Evolutionary conservation across 2,113 vertebrate species (phyloP).

Genomic region (Passer montanus): DNA sequence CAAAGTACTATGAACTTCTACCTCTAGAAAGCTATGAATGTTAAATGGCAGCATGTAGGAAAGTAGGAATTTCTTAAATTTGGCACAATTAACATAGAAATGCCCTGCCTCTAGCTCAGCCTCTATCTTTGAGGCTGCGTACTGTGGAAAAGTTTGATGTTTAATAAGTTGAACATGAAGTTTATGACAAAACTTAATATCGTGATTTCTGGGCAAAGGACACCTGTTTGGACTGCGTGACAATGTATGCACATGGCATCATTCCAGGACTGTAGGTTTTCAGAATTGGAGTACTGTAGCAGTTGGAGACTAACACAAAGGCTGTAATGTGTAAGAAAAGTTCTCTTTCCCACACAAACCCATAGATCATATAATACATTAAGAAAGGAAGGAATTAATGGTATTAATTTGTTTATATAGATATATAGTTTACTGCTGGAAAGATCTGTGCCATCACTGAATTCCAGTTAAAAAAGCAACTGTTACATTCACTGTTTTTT

Average conservation of each 20-base stretch:
- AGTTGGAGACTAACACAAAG: background rate
- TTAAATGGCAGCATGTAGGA: background rate
- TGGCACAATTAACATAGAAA: background rate
- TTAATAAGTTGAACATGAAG: background rate
- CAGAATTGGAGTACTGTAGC: background rate
- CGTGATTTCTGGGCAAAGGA: background rate
- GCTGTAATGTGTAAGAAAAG: background rate
- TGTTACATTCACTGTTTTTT: background rate
- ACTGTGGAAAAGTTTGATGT: background rate
- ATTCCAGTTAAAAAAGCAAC: background rate
- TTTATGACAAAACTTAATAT: background rate
- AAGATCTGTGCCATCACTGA: background rate
- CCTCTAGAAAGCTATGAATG: background rate
- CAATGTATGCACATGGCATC: rapidly evolving
- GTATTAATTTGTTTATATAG: background rate
- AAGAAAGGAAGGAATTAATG: background rate
- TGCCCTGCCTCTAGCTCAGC: background rate
- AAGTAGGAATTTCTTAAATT: background rate
- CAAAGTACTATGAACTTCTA: background rate
- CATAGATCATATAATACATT: background rate
- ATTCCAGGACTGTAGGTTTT: background rate
- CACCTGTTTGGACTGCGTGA: background rate
- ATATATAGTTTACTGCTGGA: background rate
- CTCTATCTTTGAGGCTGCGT: background rate
- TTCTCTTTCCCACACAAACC: background rate